Percentiles rank a stretch among this genome's conserved stretches.
Evolutionary conservation across 2,888 invertebrate species (phyloP).

Genomic region (Actias luna): DNA sequence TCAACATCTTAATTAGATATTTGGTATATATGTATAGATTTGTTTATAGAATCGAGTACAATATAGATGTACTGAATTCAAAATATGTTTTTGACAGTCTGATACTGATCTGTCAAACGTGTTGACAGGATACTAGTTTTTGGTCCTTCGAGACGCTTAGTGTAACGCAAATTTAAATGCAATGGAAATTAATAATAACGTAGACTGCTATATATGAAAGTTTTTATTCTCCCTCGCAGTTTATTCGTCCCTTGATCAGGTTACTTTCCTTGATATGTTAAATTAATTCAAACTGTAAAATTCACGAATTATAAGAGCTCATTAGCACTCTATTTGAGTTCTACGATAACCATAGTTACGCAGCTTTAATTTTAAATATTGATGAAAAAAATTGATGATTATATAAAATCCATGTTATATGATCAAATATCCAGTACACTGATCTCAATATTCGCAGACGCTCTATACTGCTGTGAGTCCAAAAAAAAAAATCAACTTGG

Average conservation of each 20-base stretch:
- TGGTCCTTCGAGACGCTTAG: slow-evolving; percentile 24
- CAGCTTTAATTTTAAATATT: no score
- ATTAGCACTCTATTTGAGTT: background rate
- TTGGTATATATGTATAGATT: background rate
- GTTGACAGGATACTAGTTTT: background rate
- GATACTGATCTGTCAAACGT: background rate
- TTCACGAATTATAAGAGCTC: background rate
- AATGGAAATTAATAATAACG: slow-evolving; percentile 47
- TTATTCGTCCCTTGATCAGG: background rate
- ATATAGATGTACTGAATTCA: background rate
- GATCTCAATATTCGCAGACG: no score
- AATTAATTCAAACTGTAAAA: background rate
- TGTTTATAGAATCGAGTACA: background rate
- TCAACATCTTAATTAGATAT: no score
- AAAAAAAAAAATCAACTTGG: no score
- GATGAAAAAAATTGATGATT: no score
- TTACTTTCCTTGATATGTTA: slow-evolving; percentile 13
- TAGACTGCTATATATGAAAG: slow-evolving; percentile 50
- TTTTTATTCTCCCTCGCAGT: slow-evolving; percentile 37
- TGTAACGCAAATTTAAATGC: slow-evolving; percentile 32
- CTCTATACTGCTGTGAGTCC: no score
- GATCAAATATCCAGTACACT: no score
- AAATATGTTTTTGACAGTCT: background rate
- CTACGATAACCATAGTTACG: no score
- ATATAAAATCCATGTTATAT: no score